These are phyloP conservation scores for Callopanchax toddi DNA, from an alignment of 2,113 vertebrate species.

Conservation along the genomic window DNA sequence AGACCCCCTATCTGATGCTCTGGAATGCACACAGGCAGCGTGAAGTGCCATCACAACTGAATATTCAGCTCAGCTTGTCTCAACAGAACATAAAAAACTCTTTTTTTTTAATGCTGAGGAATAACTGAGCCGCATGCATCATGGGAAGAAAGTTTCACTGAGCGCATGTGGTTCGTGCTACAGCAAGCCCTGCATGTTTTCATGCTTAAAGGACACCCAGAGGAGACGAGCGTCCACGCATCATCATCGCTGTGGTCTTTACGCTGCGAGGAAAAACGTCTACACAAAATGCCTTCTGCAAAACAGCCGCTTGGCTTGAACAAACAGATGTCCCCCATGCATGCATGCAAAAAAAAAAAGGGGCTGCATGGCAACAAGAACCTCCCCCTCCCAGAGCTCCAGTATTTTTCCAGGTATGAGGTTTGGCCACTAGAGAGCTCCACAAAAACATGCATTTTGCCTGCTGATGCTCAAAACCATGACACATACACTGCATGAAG, in stretches of 20 bases:
- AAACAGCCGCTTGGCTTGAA: not conserved
- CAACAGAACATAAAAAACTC: constrained; percentile 19
- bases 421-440: constrained; percentile 67
- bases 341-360: not conserved
- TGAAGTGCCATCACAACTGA: constrained; percentile 1
- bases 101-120: not conserved
- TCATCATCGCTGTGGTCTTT: no score
- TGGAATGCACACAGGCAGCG: constrained; percentile 7
- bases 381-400: constrained; percentile 17
- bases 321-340: not conserved
- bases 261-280: no score
- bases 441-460: constrained; percentile 19
- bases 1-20: constrained; percentile 12
- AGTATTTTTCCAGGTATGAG: constrained; percentile 16
- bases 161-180: constrained; percentile 1
- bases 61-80: constrained; percentile 7
- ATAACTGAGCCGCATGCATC: constrained; percentile 12
- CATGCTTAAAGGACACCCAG: constrained; percentile 5
- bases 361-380: constrained; percentile 23
- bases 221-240: not conserved
- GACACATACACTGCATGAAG: constrained; percentile 20
- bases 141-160: constrained; percentile 1
- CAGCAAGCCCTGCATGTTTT: not conserved
- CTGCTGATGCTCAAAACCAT: constrained; percentile 6
- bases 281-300: no score